Evolutionary conservation across 2,888 invertebrate genomes (phyloP).

Genomic region (Carterocephalus palaemon): DNA sequence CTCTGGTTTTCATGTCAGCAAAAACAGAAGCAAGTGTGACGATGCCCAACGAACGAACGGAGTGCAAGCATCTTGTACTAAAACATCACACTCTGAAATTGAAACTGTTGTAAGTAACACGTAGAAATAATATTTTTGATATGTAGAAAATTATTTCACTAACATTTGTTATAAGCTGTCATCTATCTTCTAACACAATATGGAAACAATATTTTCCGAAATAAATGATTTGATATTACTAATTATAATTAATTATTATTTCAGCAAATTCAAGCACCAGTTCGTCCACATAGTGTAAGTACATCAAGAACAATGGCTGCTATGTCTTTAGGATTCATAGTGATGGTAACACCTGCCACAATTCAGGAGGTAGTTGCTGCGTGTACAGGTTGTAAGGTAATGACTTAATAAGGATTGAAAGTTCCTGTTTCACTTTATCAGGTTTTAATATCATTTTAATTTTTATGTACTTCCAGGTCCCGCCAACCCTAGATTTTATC

Average conservation of each 20-base stretch:
- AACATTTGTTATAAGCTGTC: conserved; percentile 18
- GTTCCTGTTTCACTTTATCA: neutral
- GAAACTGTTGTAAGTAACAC: conserved; percentile 36
- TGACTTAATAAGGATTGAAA: conserved; percentile 7
- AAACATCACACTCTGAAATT: conserved; percentile 52
- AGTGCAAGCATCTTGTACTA: conserved; percentile 58
- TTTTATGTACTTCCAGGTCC: conserved; percentile 78
- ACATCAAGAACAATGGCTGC: conserved; percentile 94
- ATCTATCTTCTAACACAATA: too few relatives aligned
- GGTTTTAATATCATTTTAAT: conserved; percentile 8
- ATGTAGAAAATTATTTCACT: conserved; percentile 21
- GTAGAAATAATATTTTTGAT: conserved; percentile 19
- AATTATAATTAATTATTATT: conserved; percentile 12
- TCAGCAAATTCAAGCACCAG: conserved; percentile 65
- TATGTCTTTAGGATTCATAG: conserved; percentile 93
- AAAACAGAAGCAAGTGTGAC: conserved; percentile 82
- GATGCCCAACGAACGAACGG: conserved; percentile 63
- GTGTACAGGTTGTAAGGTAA: conserved; percentile 90
- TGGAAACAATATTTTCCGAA: too few relatives aligned
- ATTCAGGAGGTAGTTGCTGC: conserved; percentile 94
- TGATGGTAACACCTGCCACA: conserved; percentile 94
- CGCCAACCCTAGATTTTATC: conserved; percentile 88
- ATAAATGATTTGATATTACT: too few relatives aligned
- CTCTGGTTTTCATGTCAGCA: conserved; percentile 92
- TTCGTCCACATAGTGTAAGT: conserved; percentile 85